phyloP scores from a whole-genome alignment of 2,113 vertebrate genomes.

The Eubucco bourcierii region DNA sequence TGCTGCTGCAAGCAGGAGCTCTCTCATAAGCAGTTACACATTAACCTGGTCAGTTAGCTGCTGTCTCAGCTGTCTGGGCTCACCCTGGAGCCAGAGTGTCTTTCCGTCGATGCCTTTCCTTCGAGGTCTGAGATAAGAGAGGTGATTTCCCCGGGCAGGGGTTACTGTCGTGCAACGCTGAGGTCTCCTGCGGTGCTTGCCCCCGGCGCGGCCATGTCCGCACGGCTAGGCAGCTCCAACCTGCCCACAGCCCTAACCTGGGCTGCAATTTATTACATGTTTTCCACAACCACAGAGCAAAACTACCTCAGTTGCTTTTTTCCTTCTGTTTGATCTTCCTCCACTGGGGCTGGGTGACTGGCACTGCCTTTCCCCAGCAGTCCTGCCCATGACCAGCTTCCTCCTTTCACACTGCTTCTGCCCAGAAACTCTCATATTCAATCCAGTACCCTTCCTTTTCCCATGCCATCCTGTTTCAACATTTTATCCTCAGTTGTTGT shows the following conservation, averaged over 20 bases:
- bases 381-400: neutral
- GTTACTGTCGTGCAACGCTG: neutral
- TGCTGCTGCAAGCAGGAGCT: accelerated
- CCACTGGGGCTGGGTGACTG: neutral
- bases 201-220: neutral
- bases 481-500: neutral
- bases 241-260: neutral
- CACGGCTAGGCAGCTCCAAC: neutral
- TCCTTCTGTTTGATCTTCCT: neutral
- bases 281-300: neutral
- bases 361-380: neutral
- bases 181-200: accelerated
- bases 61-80: neutral
- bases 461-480: accelerated
- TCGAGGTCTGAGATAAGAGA: neutral
- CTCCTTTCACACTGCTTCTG: neutral
- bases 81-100: neutral
- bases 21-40: neutral
- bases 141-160: neutral
- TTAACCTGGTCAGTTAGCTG: neutral
- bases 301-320: neutral
- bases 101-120: neutral
- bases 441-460: neutral
- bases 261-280: neutral
- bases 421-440: neutral